A percentile compares a stretch with the other conserved stretches of the same genome.
phyloP scores from a whole-genome alignment of 35 echinoderm and acorn worm genomes.

The Stichopus chloronotus region DNA sequence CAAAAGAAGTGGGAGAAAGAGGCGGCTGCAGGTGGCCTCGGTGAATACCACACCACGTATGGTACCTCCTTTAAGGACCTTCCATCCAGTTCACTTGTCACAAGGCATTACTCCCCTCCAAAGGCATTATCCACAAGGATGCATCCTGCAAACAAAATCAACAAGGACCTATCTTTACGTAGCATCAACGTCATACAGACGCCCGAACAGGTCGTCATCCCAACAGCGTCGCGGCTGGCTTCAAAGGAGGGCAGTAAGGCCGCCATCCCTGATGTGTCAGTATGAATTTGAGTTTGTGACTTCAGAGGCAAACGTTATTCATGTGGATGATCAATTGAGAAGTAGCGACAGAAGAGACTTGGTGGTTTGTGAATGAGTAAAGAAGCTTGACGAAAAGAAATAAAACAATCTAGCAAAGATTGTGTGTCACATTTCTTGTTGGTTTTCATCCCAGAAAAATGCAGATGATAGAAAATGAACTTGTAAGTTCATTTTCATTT shows the following conservation, averaged over 20 bases:
- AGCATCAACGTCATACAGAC: constrained; percentile 81
- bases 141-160: constrained; percentile 85
- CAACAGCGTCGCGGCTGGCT: constrained; percentile 55
- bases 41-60: constrained; percentile 85
- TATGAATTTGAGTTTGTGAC: constrained; percentile 7
- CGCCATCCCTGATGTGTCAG: constrained; percentile 59
- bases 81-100: constrained; percentile 64
- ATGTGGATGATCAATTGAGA: not conserved
- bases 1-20: constrained; percentile 73
- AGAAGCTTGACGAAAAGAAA: not conserved
- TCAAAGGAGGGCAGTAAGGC: constrained; percentile 34
- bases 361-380: not conserved
- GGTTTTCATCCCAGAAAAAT: too few species aligned
- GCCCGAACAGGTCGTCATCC: constrained; percentile 74
- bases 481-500: too few species aligned
- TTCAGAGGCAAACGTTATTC: not conserved
- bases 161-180: constrained; percentile 85
- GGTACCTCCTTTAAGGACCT: constrained; percentile 70
- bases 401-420: not conserved
- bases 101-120: constrained; percentile 82
- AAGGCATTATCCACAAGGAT: constrained; percentile 81
- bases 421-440: not conserved
- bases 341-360: not conserved
- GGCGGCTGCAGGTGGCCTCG: constrained; percentile 46
- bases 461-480: too few species aligned